Conservation (phyloP, 2,888 invertebrate species). For the Keiferia lycopersicella region DNA sequence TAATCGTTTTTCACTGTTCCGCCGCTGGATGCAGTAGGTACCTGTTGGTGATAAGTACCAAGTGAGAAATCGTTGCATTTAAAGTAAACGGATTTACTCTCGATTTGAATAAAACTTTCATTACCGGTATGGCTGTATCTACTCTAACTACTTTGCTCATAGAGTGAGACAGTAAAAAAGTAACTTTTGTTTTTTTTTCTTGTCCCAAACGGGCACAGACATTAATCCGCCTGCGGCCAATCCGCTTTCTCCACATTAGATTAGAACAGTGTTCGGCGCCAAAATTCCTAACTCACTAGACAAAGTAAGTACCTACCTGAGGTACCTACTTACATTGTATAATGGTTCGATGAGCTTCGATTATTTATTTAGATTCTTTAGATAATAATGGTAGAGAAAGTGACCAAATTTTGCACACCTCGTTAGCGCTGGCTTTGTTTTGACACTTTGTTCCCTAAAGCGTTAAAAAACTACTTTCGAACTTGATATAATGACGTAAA, state of each 20-base stretch:
- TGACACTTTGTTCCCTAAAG: background rate
- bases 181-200: conserved; percentile 39
- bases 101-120: conserved; percentile 23
- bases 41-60: background rate
- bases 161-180: conserved; percentile 4
- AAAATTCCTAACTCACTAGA: conserved; percentile 64
- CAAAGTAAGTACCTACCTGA: no score
- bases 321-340: conserved; percentile 38
- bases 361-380: conserved; percentile 15
- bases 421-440: background rate
- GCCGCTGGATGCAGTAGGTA: background rate
- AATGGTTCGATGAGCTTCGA: conserved; percentile 19
- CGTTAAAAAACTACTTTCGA: background rate
- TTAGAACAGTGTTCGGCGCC: conserved; percentile 61
- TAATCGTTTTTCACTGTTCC: conserved; percentile 14
- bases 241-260: conserved; percentile 63
- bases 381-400: conserved; percentile 14
- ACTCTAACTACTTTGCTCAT: background rate
- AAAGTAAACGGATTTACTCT: conserved; percentile 17
- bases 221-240: conserved; percentile 56
- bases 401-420: background rate
- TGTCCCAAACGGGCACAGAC: conserved; percentile 48
- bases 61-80: conserved; percentile 13
- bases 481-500: no score
- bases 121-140: conserved; percentile 17